These are phyloP conservation scores for Cheilosia scutellata DNA, from an alignment of 2,888 invertebrate genomes.

Conservation along the genomic window DNA sequence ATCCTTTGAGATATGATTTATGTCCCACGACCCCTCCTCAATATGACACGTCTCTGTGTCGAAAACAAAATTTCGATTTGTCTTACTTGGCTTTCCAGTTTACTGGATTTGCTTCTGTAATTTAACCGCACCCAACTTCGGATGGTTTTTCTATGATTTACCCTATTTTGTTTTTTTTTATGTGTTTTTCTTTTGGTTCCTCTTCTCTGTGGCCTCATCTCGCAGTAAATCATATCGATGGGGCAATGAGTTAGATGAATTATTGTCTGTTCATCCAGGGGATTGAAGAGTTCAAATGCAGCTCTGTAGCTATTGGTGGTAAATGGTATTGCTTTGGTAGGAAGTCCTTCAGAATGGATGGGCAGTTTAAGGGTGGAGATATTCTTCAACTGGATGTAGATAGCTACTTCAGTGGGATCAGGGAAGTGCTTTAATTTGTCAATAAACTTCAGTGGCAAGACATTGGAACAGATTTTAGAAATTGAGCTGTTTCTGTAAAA, in stretches of 20 bases:
- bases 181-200: background rate
- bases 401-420: background rate
- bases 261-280: slow-evolving; percentile 43
- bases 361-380: slow-evolving; percentile 6
- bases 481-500: no score
- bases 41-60: slow-evolving; percentile 45
- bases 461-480: background rate
- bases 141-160: slow-evolving; percentile 45
- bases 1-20: slow-evolving; percentile 71
- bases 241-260: slow-evolving; percentile 62
- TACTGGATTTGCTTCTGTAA: slow-evolving; percentile 45
- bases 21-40: slow-evolving; percentile 33
- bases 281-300: slow-evolving; percentile 28
- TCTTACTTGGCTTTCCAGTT: slow-evolving; percentile 63
- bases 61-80: slow-evolving; percentile 62
- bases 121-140: slow-evolving; percentile 48
- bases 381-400: slow-evolving; percentile 28
- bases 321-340: background rate
- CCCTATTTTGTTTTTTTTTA: slow-evolving; percentile 9
- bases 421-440: slow-evolving; percentile 24
- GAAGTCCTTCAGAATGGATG: slow-evolving; percentile 28
- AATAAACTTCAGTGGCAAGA: slow-evolving; percentile 2
- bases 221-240: slow-evolving; percentile 57
- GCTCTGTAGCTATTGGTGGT: slow-evolving; percentile 13
- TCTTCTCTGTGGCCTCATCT: slow-evolving; percentile 19